These are phyloP conservation scores for Acrobasis repandana DNA, from an alignment of 2,888 invertebrate species.

Conservation along the genomic window DNA sequence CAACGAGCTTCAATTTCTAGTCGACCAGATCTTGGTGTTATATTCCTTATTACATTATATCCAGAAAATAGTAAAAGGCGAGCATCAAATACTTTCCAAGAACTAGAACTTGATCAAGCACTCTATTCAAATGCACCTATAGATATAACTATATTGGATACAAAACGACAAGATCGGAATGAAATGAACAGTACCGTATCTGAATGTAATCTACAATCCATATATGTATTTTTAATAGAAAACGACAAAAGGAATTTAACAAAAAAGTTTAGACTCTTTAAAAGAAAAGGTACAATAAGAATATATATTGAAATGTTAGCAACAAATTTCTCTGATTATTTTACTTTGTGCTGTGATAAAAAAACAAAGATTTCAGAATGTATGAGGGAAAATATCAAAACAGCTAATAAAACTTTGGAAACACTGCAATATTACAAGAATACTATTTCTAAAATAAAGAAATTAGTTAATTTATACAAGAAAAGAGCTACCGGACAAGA, in stretches of 20 bases:
- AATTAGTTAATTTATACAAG: slow-evolving; percentile 47
- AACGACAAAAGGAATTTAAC: slow-evolving; percentile 50
- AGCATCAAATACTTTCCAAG: slow-evolving; percentile 29
- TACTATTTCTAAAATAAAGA: slow-evolving; percentile 50
- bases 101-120: slow-evolving; percentile 43
- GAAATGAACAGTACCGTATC: slow-evolving; percentile 29
- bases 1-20: slow-evolving; percentile 29
- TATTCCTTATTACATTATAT: slow-evolving; percentile 61
- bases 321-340: slow-evolving; percentile 45
- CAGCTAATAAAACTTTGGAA: slow-evolving; percentile 2
- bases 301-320: slow-evolving; percentile 59
- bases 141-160: slow-evolving; percentile 63
- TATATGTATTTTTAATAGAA: slow-evolving; percentile 54
- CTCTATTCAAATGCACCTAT: slow-evolving; percentile 45
- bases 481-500: slow-evolving; percentile 30
- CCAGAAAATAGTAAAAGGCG: slow-evolving; percentile 32
- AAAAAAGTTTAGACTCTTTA: slow-evolving; percentile 55
- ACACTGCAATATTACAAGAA: slow-evolving; percentile 37
- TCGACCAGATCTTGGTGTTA: slow-evolving; percentile 43
- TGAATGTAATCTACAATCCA: slow-evolving; percentile 56
- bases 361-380: slow-evolving; percentile 34
- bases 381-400: slow-evolving; percentile 21
- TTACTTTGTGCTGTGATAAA: slow-evolving; percentile 49
- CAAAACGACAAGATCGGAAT: slow-evolving; percentile 40
- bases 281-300: slow-evolving; percentile 54